Evolutionary conservation across 2,888 invertebrate genomes (phyloP).

Genomic region (Cremastobaeus sp.): DNA sequence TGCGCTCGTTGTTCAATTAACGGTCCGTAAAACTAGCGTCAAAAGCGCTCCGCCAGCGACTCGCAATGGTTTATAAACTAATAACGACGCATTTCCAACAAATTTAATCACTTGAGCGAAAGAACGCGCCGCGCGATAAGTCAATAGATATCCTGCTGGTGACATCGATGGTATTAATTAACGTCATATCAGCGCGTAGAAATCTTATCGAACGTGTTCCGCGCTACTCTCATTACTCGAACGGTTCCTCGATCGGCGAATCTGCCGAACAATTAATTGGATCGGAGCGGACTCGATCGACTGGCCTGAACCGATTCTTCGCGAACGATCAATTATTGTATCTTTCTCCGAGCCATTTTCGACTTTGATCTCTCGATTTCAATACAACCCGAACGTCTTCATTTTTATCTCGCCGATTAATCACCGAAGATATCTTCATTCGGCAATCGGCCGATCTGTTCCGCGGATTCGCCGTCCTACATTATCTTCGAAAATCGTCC

Average conservation of each 20-base stretch:
- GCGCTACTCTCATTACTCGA: constrained; percentile 1
- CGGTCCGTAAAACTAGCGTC: neutral
- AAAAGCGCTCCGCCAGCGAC: neutral
- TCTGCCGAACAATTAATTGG: neutral
- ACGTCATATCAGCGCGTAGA: constrained; percentile 17
- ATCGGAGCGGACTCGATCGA: neutral
- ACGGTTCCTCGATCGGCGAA: neutral
- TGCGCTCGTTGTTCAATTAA: neutral
- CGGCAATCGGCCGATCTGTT: no score
- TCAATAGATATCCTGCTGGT: constrained; percentile 14
- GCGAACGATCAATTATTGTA: constrained; percentile 1
- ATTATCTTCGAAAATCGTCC: no score
- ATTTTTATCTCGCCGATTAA: no score
- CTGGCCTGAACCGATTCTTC: constrained; percentile 1
- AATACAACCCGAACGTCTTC: no score
- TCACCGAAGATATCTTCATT: no score
- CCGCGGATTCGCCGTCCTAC: no score
- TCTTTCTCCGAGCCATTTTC: no score
- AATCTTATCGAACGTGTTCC: constrained; percentile 9
- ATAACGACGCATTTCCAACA: neutral
- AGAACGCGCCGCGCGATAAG: neutral
- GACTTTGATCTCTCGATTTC: no score
- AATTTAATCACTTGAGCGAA: neutral
- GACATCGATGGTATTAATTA: constrained; percentile 36
- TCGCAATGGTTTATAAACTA: neutral